Percentiles rank a stretch among this genome's conserved stretches.
Evolutionary conservation across 1,140 invertebrate species (phyloP).

Genomic region (Brachionus angularis): DNA sequence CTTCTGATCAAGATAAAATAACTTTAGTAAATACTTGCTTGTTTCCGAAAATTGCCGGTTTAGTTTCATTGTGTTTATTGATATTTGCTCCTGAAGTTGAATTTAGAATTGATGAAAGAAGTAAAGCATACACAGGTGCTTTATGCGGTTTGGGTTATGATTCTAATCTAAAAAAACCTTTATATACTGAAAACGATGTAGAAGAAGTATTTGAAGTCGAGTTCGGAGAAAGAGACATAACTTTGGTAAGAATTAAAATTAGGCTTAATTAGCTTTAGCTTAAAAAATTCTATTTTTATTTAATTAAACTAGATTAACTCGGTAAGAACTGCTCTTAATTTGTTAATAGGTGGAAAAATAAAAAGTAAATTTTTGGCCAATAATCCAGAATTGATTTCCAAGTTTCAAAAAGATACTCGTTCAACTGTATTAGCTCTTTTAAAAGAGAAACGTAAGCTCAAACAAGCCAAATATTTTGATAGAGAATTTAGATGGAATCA

Average conservation of each 20-base stretch:
- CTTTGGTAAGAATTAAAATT: not conserved
- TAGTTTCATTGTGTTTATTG: conserved; percentile 16
- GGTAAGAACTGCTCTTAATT: not conserved
- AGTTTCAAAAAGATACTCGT: conserved; percentile 3
- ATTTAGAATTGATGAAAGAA: not conserved
- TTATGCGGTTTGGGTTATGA: conserved; percentile 33
- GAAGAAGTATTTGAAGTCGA: conserved; percentile 39
- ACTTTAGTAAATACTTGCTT: conserved; percentile 7
- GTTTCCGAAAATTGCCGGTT: conserved; percentile 37
- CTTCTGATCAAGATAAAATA: not conserved
- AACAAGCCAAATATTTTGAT: not conserved
- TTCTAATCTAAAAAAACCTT: not conserved
- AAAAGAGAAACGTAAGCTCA: conserved; percentile 7
- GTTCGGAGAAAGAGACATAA: conserved; percentile 9
- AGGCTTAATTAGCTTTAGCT: not conserved
- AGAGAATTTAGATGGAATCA: not conserved
- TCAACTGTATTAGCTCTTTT: not conserved
- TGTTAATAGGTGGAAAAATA: conserved; percentile 9
- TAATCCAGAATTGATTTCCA: not conserved
- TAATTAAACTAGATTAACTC: conserved; percentile 2
- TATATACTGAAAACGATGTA: conserved; percentile 26
- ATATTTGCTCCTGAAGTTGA: conserved; percentile 31
- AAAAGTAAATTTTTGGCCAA: not conserved
- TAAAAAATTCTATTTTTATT: not conserved
- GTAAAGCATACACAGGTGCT: conserved; percentile 8